Evolutionary conservation across 2,797 vertebrate species (phyloP).

Genomic region (Yasuhikotakia modesta): DNA sequence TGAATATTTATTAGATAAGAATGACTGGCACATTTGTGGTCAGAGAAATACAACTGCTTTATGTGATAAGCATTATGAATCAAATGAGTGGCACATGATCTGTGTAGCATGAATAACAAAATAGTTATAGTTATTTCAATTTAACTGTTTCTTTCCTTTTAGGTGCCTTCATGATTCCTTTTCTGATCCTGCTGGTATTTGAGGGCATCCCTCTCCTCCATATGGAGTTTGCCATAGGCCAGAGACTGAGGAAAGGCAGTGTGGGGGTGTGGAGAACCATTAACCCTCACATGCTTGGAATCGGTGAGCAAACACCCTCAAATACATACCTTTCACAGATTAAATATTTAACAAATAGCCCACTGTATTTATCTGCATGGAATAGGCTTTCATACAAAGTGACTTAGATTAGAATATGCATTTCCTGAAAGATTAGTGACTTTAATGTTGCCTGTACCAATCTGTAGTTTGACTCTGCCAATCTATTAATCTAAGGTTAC

Average conservation of each 20-base stretch:
- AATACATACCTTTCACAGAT: no score
- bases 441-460: neutral
- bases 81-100: no score
- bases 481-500: neutral
- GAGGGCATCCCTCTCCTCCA: conserved; percentile 87
- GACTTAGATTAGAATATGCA: no score
- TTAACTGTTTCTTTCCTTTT: neutral
- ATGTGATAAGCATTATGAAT: neutral
- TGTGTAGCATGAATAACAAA: neutral
- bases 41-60: neutral
- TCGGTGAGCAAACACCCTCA: no score
- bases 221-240: conserved; percentile 91
- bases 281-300: conserved; percentile 82
- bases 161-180: conserved; percentile 95
- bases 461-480: neutral
- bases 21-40: conserved; percentile 1
- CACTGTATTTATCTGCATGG: no score
- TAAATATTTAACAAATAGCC: no score
- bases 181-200: conserved; percentile 87
- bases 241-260: conserved; percentile 84
- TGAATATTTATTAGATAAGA: conserved; percentile 17
- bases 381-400: no score
- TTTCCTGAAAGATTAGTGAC: no score
- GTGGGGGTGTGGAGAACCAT: conserved; percentile 84
- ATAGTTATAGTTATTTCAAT: neutral